A percentile compares a stretch with the other conserved stretches of the same genome.
phyloP scores from a whole-genome alignment of 2,113 vertebrate species.

The Tinamus guttatus region DNA sequence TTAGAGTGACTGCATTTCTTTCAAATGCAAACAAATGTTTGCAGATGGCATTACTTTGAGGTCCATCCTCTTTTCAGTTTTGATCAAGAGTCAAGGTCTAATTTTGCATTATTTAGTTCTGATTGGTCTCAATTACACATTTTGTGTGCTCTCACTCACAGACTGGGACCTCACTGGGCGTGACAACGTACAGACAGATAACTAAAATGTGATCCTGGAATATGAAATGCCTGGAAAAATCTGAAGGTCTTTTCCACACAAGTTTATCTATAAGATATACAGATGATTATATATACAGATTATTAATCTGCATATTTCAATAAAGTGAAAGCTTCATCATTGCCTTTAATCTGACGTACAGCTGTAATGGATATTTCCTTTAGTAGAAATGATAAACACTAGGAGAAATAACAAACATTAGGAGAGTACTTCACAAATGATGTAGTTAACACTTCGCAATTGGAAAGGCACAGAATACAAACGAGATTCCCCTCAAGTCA shows the following conservation, averaged over 20 bases:
- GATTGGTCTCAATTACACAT: background rate
- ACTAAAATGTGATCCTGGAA: background rate
- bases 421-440: background rate
- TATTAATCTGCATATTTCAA: background rate
- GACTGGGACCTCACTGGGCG: background rate
- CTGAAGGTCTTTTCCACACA: background rate
- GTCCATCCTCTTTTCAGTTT: background rate
- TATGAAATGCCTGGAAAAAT: background rate
- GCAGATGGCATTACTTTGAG: background rate
- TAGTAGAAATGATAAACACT: background rate
- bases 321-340: background rate
- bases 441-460: background rate
- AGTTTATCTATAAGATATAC: background rate
- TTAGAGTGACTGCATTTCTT: background rate
- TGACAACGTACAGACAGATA: background rate
- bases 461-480: background rate
- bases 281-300: background rate
- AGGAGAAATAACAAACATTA: background rate
- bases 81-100: background rate
- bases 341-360: background rate
- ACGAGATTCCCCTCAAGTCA: background rate
- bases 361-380: background rate
- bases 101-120: background rate
- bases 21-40: background rate
- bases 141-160: background rate